Percentiles rank a stretch among this genome's conserved stretches.
Evolutionary conservation across 2,113 vertebrate genomes (phyloP).

Genomic region (Corvus hawaiiensis): DNA sequence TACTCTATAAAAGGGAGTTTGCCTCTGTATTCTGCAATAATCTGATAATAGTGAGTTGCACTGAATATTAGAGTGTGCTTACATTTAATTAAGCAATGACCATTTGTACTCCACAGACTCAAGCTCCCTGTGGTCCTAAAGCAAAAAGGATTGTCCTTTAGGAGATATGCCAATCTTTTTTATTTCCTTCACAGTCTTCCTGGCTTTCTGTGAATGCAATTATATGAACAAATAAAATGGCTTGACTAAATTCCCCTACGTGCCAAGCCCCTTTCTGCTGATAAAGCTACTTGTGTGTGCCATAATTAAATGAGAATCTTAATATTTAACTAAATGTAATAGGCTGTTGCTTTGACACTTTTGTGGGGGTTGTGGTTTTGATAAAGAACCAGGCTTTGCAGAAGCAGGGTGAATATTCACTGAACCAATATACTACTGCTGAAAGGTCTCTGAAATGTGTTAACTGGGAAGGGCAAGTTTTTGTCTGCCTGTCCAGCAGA

Average conservation of each 20-base stretch:
- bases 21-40: constrained; percentile 46
- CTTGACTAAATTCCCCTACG: constrained; percentile 68
- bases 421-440: not conserved
- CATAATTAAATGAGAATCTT: constrained; percentile 77
- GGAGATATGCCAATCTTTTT: constrained; percentile 70
- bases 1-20: not conserved
- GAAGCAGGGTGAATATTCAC: not conserved
- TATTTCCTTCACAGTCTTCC: constrained; percentile 54
- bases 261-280: constrained; percentile 73
- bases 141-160: constrained; percentile 64
- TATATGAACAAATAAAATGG: constrained; percentile 77
- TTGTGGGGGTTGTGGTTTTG: constrained; percentile 40
- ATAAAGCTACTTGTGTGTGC: constrained; percentile 76
- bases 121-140: constrained; percentile 60
- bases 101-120: constrained; percentile 64
- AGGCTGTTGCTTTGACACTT: constrained; percentile 63
- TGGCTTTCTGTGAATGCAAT: constrained; percentile 76
- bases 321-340: constrained; percentile 76
- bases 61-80: constrained; percentile 68
- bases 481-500: not conserved
- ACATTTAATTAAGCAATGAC: constrained; percentile 77
- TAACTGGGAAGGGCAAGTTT: not conserved
- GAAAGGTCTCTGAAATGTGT: not conserved
- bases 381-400: constrained; percentile 41
- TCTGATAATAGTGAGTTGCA: constrained; percentile 73